Base-by-base conservation (phyloP, 2,797 vertebrate genomes). In the Ciconia nigra region DNA sequence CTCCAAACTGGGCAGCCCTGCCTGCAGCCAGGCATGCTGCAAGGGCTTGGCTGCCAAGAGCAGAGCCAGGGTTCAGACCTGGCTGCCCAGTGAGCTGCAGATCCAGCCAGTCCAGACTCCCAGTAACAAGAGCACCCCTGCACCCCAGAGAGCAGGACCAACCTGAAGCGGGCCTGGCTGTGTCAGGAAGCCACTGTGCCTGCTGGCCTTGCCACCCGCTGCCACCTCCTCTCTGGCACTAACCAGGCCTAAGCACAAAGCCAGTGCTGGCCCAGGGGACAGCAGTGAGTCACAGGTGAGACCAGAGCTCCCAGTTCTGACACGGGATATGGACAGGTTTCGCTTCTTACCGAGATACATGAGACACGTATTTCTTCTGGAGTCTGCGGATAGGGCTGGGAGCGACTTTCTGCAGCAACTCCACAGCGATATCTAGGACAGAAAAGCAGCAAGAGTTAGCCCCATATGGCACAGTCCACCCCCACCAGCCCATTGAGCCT, bases 351-450 rank as follows among this genome's bases (percentile, higher is more conserved):
- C 99, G 98, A 92, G 99, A 99, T 33, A 99, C 99, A 0, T 99
- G 99, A 72, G 99, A 98, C 7, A 99, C 99, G 0, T 99, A 99
- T 96, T 99, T 99, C 98, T 99, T 99, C 91, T 99, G 99, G 26
- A 99, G 99, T 67, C 99, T 99, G 65, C 99, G 98, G 85, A 99
- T 99, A 33, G 99, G 99, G 95, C 99, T 99, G 49, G 99, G 99
- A 87, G 99, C 99, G 77, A 99, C 99, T 92, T 99, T 99, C 96
- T 99, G 99, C 94, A 99, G 98, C 94, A 99, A 96, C 97, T 99
- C 99, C 20, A 99, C 99, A 4, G 99, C 99, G 88, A 99, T 99
- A 97, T 99, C 99, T 99, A 96, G 66, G 76, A 35, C 5, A 86
- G 29, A 92, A 55, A 51, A 86, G 33, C 52, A 73, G 15, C 25